These are phyloP conservation scores for Cathartes aura DNA, from an alignment of 2,113 vertebrate species.

Conservation along the genomic window DNA sequence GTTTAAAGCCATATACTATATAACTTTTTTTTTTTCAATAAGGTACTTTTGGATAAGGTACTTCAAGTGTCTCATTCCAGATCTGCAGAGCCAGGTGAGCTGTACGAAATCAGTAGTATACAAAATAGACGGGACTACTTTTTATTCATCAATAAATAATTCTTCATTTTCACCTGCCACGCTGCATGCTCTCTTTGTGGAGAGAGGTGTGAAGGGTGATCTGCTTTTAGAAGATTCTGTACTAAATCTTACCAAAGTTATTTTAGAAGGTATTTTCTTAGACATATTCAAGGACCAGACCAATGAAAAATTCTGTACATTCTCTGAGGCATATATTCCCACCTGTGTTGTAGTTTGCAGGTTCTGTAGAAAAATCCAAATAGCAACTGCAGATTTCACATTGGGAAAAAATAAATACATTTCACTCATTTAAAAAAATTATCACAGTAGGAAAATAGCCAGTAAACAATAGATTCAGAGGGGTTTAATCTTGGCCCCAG, in stretches of 20 bases:
- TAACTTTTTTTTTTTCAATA: not conserved
- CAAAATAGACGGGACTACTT: not conserved
- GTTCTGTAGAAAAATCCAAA: conserved; percentile 45
- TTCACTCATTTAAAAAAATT: conserved; percentile 20
- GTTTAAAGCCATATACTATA: not conserved
- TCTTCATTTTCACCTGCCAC: not conserved
- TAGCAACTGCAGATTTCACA: conserved; percentile 51
- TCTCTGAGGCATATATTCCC: conserved; percentile 20
- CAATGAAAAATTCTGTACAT: conserved; percentile 28
- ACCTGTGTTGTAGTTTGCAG: not conserved
- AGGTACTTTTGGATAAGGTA: not conserved
- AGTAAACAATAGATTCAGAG: conserved; percentile 40
- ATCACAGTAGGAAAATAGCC: conserved; percentile 63
- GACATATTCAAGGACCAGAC: not conserved
- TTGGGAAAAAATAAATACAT: conserved; percentile 56
- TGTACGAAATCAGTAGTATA: not conserved
- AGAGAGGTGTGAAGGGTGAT: not conserved
- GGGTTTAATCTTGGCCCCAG: conserved; percentile 32
- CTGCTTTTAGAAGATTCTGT: not conserved
- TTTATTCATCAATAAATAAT: not conserved
- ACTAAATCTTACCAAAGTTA: conserved; percentile 27
- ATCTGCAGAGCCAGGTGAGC: not conserved
- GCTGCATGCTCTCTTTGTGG: not conserved
- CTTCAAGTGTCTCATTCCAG: not conserved
- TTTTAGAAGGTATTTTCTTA: conserved; percentile 18